These are phyloP conservation scores for Tauraco erythrolophus DNA, from an alignment of 2,113 vertebrate genomes.

Conservation along the genomic window DNA sequence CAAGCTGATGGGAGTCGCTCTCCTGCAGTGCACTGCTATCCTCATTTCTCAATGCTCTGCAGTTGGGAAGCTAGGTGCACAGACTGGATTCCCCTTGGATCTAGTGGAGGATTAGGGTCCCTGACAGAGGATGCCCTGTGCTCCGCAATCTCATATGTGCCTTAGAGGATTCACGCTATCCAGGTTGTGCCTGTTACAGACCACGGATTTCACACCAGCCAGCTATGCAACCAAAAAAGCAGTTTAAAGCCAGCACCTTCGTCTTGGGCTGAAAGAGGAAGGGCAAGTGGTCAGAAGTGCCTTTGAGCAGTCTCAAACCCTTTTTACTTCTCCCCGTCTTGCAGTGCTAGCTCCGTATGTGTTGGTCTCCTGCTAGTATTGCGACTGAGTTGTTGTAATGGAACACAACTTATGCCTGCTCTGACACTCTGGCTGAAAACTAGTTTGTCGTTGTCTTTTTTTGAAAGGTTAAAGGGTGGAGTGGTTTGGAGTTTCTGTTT, in stretches of 20 bases:
- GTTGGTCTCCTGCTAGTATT: slow-evolving; percentile 67
- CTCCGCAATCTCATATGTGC: slow-evolving; percentile 58
- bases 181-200: slow-evolving; percentile 75
- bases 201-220: slow-evolving; percentile 62
- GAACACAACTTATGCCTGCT: slow-evolving; percentile 65
- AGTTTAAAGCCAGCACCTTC: slow-evolving; percentile 68
- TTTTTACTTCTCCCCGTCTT: slow-evolving; percentile 52
- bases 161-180: slow-evolving; percentile 76
- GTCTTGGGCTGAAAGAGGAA: slow-evolving; percentile 25
- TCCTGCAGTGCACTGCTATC: slow-evolving; percentile 48
- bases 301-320: slow-evolving; percentile 63
- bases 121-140: not conserved
- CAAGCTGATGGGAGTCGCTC: slow-evolving; percentile 39
- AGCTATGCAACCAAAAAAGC: slow-evolving; percentile 75
- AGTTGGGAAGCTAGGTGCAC: slow-evolving; percentile 65
- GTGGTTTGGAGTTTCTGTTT: slow-evolving; percentile 83
- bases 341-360: slow-evolving; percentile 55
- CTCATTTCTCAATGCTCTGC: slow-evolving; percentile 55
- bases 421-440: slow-evolving; percentile 73
- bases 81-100: slow-evolving; percentile 66
- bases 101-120: slow-evolving; percentile 53
- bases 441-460: slow-evolving; percentile 72
- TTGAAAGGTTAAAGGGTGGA: slow-evolving; percentile 76
- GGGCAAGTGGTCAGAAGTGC: slow-evolving; percentile 54
- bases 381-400: slow-evolving; percentile 69